Conservation (phyloP, 1,140 invertebrate species). For the Drosophila sp. region DNA sequence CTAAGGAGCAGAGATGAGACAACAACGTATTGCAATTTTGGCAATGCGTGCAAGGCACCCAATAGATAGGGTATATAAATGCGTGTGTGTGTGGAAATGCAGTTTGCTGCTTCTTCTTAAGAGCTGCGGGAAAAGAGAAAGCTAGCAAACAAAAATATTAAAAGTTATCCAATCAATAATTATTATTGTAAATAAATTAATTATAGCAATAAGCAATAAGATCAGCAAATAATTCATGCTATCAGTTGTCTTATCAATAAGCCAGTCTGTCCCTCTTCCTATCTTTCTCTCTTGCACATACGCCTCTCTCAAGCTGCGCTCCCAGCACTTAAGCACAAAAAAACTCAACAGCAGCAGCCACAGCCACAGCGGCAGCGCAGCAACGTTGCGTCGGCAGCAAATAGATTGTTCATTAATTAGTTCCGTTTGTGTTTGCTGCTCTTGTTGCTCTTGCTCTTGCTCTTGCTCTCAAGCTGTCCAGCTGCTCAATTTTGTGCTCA, state of each 20-base stretch:
- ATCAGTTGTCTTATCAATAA: conserved; percentile 26
- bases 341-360: conserved; percentile 16
- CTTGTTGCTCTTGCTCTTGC: conserved; percentile 15
- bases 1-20: conserved; percentile 18
- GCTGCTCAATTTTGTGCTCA: conserved; percentile 17
- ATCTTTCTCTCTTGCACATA: background rate
- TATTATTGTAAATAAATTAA: conserved; percentile 14
- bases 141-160: background rate
- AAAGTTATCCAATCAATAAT: background rate
- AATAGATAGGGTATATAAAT: conserved; percentile 3
- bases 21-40: conserved; percentile 32
- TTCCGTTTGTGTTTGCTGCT: conserved; percentile 58
- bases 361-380: conserved; percentile 30
- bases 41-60: conserved; percentile 33
- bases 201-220: conserved; percentile 4
- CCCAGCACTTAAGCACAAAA: conserved; percentile 35
- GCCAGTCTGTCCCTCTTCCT: background rate
- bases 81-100: background rate
- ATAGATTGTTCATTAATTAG: conserved; percentile 81
- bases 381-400: conserved; percentile 54
- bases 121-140: background rate
- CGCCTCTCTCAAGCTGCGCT: conserved; percentile 12
- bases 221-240: conserved; percentile 9
- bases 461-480: conserved; percentile 7
- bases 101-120: background rate